phyloP scores from a whole-genome alignment of 2,113 vertebrate species.

The Trogon melanurus region DNA sequence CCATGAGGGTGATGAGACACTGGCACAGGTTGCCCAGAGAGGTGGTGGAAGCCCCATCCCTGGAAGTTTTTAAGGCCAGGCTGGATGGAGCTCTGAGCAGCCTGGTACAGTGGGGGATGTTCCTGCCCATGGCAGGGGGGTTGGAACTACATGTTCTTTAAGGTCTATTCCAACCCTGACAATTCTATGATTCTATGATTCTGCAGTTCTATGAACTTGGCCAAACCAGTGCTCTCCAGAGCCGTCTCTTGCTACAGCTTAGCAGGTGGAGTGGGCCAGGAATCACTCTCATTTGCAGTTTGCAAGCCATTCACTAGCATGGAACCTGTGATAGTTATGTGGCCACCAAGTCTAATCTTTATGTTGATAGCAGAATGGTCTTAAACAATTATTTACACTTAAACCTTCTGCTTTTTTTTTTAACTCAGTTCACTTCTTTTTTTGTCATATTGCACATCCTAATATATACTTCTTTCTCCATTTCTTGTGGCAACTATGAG shows the following conservation, averaged over 20 bases:
- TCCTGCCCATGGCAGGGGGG: no score
- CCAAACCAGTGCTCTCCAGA: neutral
- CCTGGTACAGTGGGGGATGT: no score
- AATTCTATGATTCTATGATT: no score
- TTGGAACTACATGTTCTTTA: no score
- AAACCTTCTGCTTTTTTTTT: neutral
- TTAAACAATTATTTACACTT: neutral
- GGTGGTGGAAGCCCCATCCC: no score
- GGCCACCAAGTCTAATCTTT: neutral
- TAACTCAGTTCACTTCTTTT: neutral
- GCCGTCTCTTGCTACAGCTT: neutral
- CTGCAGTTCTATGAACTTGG: neutral
- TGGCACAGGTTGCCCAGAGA: no score
- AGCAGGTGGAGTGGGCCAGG: neutral
- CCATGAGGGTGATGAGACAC: no score
- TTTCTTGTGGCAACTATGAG: neutral
- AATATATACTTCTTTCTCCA: neutral
- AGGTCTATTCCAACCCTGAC: no score
- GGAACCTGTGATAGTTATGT: rapidly evolving
- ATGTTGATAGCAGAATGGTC: neutral
- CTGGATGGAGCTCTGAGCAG: no score
- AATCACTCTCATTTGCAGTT: neutral
- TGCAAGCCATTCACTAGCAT: neutral
- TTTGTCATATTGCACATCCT: neutral
- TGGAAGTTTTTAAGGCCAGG: no score